These are phyloP conservation scores for Cephonodes hylas DNA, from an alignment of 2,888 invertebrate species.

Conservation along the genomic window DNA sequence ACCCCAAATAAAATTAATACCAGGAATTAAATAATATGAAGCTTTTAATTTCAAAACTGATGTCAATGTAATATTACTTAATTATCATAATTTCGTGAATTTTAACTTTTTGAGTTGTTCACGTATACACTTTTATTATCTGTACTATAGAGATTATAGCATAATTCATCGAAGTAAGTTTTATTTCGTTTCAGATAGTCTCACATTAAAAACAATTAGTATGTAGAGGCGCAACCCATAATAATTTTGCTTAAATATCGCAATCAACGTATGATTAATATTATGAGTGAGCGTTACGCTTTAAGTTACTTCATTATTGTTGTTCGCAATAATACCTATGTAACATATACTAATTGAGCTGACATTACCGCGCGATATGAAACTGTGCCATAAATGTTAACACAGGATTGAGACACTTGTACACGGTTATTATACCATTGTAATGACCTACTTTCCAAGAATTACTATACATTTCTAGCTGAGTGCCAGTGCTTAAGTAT, in stretches of 20 bases:
- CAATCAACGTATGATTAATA: not conserved
- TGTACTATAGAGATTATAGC: too few relatives aligned
- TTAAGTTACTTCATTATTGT: conserved; percentile 14
- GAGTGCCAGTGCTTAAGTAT: not conserved
- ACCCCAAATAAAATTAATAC: too few relatives aligned
- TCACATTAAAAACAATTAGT: not conserved
- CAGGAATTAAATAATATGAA: too few relatives aligned
- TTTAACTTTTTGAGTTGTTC: too few relatives aligned
- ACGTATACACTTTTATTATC: too few relatives aligned
- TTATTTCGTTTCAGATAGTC: not conserved
- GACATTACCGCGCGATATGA: conserved; percentile 9
- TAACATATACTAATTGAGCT: conserved; percentile 10
- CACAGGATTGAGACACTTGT: conserved; percentile 6
- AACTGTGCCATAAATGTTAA: conserved; percentile 14
- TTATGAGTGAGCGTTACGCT: not conserved
- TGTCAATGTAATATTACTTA: too few relatives aligned
- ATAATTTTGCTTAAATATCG: conserved; percentile 12
- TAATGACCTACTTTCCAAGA: not conserved
- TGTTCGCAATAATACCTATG: conserved; percentile 10
- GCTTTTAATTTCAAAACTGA: too few relatives aligned
- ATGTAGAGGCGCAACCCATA: not conserved
- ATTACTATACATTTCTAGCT: not conserved
- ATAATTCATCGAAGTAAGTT: not conserved
- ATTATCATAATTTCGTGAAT: too few relatives aligned
- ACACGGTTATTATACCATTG: not conserved